Base-by-base conservation (phyloP, 2,797 vertebrate species). In the Anguilla pacifica region DNA sequence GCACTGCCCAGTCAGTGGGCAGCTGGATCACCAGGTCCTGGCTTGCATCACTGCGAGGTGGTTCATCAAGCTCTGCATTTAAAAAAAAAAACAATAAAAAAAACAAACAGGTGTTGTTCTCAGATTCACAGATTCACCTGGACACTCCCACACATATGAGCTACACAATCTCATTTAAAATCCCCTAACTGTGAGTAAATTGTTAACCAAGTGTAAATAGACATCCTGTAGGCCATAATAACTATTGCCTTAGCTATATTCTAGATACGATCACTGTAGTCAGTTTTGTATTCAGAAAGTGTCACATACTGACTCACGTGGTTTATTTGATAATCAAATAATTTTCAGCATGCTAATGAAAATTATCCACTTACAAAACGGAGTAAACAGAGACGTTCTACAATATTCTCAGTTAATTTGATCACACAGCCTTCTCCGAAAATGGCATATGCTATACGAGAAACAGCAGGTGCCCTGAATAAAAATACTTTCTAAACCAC, bases 11-110 rank as follows among this genome's bases (percentile, higher is more conserved):
- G 87, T 99, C 97, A 0, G 97, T 96, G 81, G 99, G 99, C 22
- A 98, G 96, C 93, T 97, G 97, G 92, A 99, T 96, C 90, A 98
- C 95, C 90, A 99, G 91, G 35, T 99, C 98, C 90, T 97, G 96
- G 1, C 99, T 98, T 0, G 98, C 98, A 39, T 97, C 97, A 87
- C 97, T 96, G 87, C 92, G 95, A 0, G 99, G 99, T 83, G 97
- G 97, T 88, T 97, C 95, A 0, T 99, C 98, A 0, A 91, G 87
- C 0, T 95, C 97, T 96, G 94, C 6, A 35, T 53, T 64, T 11
- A 4, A 82, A 84, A 19, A 77, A 82, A 39, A 39, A 39, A 39
- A 39, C 39, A 39, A 39, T 35, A 57, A 85, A 17, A 82, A 84
- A 57, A 15, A 57, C 13, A 57, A 57, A 57, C 55, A 59, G 82